Evolutionary conservation across 2,113 vertebrate species (phyloP).

Genomic region (Gasterosteus aculeatus): DNA sequence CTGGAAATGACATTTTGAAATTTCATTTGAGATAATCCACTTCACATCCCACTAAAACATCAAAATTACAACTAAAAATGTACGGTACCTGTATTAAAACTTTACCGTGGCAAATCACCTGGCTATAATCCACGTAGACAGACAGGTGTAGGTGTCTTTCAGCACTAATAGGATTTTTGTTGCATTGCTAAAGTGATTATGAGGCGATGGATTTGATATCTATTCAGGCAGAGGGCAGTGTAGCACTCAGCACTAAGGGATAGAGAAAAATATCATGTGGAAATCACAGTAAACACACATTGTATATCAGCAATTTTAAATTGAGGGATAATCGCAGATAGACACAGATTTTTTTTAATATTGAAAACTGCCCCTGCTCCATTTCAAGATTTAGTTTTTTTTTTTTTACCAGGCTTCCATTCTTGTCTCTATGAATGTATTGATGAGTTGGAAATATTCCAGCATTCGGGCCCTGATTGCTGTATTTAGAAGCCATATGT

Average conservation of each 20-base stretch:
- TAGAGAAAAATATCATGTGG: conserved; percentile 5
- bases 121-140: conserved; percentile 84
- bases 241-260: conserved; percentile 4
- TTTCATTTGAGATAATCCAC: conserved; percentile 94
- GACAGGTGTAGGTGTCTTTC: conserved; percentile 80
- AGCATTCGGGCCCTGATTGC: conserved; percentile 84
- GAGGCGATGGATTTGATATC: conserved; percentile 60
- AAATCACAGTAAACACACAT: conserved; percentile 7
- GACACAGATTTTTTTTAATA: neutral
- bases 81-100: conserved; percentile 87
- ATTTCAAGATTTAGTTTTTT: conserved; percentile 9
- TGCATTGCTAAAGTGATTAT: conserved; percentile 74
- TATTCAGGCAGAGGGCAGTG: conserved; percentile 47
- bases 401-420: conserved; percentile 4
- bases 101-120: conserved; percentile 81
- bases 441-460: conserved; percentile 81
- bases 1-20: conserved; percentile 95
- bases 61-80: conserved; percentile 89
- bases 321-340: conserved; percentile 1
- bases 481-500: conserved; percentile 88
- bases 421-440: conserved; percentile 63
- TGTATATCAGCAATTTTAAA: conserved; percentile 29
- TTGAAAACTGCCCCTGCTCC: neutral
- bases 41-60: conserved; percentile 91
- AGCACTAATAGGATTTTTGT: conserved; percentile 75